A percentile compares a stretch with the other conserved stretches of the same genome.
phyloP scores from a whole-genome alignment of 2,113 vertebrate species.

The Coracopsis vasa region DNA sequence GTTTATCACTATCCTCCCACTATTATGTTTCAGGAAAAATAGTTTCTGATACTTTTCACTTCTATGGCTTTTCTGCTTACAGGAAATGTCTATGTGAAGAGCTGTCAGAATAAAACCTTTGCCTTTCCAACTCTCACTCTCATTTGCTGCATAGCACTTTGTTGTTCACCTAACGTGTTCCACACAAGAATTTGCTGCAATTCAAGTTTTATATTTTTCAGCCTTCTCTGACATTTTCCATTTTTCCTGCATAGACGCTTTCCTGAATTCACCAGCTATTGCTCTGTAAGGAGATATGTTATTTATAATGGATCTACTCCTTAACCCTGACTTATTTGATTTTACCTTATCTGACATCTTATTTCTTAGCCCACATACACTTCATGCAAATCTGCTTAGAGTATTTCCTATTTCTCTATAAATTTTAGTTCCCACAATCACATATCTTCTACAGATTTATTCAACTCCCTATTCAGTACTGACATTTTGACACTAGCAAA shows the following conservation, averaged over 20 bases:
- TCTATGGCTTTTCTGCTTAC: not conserved
- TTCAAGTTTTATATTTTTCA: not conserved
- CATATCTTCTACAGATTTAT: not conserved
- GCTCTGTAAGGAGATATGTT: not conserved
- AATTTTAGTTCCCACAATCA: conserved; percentile 20
- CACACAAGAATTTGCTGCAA: not conserved
- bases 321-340: not conserved
- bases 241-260: not conserved
- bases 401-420: not conserved
- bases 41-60: not conserved
- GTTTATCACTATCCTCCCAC: not conserved
- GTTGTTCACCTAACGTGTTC: not conserved
- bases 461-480: conserved; percentile 14
- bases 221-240: not conserved
- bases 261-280: not conserved
- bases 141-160: not conserved
- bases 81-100: not conserved
- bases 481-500: conserved; percentile 25
- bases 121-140: not conserved
- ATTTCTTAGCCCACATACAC: not conserved
- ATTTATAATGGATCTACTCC: not conserved
- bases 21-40: not conserved
- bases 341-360: conserved; percentile 11
- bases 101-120: not conserved
- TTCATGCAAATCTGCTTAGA: not conserved